phyloP scores from a whole-genome alignment of 2,888 invertebrate genomes.

The Muscina levida region DNA sequence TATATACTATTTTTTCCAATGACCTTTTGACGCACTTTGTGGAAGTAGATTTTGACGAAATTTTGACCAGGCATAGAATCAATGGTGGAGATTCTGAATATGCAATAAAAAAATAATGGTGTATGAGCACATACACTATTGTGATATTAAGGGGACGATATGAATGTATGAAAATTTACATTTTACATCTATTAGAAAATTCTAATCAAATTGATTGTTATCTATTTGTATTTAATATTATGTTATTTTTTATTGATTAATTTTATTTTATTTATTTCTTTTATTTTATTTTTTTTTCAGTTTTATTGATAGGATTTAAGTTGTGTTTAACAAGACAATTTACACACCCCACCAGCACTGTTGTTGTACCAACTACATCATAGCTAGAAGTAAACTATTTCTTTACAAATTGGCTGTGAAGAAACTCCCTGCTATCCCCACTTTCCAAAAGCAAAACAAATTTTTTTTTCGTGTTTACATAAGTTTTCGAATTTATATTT shows the following conservation, averaged over 20 bases:
- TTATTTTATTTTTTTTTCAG: slow-evolving; percentile 38
- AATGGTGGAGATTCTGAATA: no score
- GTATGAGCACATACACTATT: no score
- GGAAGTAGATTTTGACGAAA: no score
- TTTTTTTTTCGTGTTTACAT: slow-evolving; percentile 15
- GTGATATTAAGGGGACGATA: no score
- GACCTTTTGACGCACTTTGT: no score
- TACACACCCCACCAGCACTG: neutral
- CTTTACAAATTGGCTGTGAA: slow-evolving; percentile 2
- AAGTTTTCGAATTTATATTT: neutral
- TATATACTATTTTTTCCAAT: no score
- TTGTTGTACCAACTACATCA: slow-evolving; percentile 4
- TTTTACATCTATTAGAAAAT: no score
- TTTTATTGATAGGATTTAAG: slow-evolving; percentile 31
- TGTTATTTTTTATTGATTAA: slow-evolving; percentile 42
- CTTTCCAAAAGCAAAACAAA: neutral
- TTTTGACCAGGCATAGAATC: no score
- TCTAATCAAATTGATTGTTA: slow-evolving; percentile 18
- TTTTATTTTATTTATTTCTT: slow-evolving; percentile 32
- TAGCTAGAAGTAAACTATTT: slow-evolving; percentile 3
- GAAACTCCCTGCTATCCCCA: neutral
- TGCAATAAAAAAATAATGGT: no score
- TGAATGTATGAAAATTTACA: no score
- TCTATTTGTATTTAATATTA: slow-evolving; percentile 38
- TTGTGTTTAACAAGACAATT: slow-evolving; percentile 15